These are phyloP conservation scores for Gastrophysa polygoni DNA, from an alignment of 2,888 invertebrate genomes.

Conservation along the genomic window DNA sequence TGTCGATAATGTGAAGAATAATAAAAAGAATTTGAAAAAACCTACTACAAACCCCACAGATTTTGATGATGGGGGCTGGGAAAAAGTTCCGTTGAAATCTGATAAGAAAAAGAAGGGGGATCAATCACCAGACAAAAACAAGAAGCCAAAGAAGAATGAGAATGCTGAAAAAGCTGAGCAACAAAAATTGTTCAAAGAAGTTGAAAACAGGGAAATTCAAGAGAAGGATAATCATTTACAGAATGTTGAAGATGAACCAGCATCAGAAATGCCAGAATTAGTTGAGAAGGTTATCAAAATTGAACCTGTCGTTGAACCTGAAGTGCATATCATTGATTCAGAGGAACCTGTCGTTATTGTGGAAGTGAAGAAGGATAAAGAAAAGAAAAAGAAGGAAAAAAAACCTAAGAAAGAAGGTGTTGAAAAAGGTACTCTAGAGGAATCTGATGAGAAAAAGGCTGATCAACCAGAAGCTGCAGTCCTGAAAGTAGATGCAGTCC, in stretches of 20 bases:
- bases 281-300: constrained; percentile 32
- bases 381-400: constrained; percentile 45
- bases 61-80: constrained; percentile 78
- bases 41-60: constrained; percentile 70
- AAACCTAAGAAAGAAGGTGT: constrained; percentile 37
- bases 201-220: constrained; percentile 60
- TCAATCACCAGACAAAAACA: constrained; percentile 53
- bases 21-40: constrained; percentile 61
- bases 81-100: constrained; percentile 71
- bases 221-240: constrained; percentile 46
- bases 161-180: constrained; percentile 57
- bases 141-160: constrained; percentile 50
- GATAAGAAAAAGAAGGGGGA: constrained; percentile 75
- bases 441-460: constrained; percentile 39
- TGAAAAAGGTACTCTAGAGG: constrained; percentile 13
- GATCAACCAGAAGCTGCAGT: constrained; percentile 17
- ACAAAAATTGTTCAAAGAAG: constrained; percentile 61
- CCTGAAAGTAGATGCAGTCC: constrained; percentile 15
- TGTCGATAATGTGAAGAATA: constrained; percentile 38
- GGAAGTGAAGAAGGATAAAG: constrained; percentile 54
- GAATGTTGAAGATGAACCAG: constrained; percentile 34
- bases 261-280: constrained; percentile 50
- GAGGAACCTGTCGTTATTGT: constrained; percentile 45
- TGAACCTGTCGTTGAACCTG: constrained; percentile 34
- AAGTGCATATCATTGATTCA: no score